These are phyloP conservation scores for Philaenus spumarius DNA, from an alignment of 1,140 invertebrate species.

Conservation along the genomic window DNA sequence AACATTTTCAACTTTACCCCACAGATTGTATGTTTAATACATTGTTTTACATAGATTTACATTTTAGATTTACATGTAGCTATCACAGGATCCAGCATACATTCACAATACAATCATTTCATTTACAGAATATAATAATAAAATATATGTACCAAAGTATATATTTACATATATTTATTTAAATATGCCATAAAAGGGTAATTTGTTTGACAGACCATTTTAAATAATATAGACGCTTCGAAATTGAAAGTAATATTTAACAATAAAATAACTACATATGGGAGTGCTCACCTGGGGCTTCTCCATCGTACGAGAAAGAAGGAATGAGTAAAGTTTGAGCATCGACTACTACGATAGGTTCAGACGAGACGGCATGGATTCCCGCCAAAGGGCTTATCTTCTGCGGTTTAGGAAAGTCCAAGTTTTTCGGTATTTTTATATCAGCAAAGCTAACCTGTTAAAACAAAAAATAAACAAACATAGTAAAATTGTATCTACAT, in stretches of 20 bases:
- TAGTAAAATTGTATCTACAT: too few species aligned
- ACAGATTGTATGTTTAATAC: too few species aligned
- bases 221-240: neutral
- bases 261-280: neutral
- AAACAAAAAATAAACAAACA: constrained; percentile 9
- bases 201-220: neutral
- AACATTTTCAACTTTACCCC: too few species aligned
- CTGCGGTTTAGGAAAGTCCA: constrained; percentile 76
- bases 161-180: too few species aligned
- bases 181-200: neutral
- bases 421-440: constrained; percentile 64
- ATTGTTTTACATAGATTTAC: too few species aligned
- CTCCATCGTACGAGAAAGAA: constrained; percentile 81
- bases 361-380: constrained; percentile 76
- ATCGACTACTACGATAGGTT: constrained; percentile 80
- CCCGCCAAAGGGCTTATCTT: constrained; percentile 67
- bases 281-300: constrained; percentile 67
- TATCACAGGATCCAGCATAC: too few species aligned
- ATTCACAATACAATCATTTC: too few species aligned
- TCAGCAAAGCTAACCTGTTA: constrained; percentile 85
- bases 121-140: too few species aligned
- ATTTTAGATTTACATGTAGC: too few species aligned
- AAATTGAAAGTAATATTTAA: constrained; percentile 5
- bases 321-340: constrained; percentile 84
- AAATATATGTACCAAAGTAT: too few species aligned